These are phyloP conservation scores for Magallana ariakensis DNA, from an alignment of 1,140 invertebrate genomes.

Conservation along the genomic window DNA sequence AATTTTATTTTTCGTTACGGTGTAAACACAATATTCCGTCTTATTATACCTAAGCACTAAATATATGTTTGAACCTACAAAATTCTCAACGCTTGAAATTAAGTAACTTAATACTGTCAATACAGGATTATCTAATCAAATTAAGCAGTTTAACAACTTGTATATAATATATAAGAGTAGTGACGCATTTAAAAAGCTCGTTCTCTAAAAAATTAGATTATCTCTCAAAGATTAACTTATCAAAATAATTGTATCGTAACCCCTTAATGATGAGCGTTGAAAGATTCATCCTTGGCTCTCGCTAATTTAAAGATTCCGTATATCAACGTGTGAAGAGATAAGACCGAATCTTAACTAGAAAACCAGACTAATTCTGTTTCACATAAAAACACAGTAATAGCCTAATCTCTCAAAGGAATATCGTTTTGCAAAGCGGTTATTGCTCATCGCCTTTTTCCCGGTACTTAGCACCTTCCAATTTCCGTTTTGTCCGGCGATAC, in stretches of 20 bases:
- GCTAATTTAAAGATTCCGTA: constrained; percentile 1
- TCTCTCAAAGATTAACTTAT: constrained; percentile 5
- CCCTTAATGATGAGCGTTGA: not conserved
- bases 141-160: too few relatives aligned
- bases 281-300: not conserved
- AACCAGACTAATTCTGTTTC: not conserved
- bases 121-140: too few relatives aligned
- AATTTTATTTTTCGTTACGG: too few relatives aligned
- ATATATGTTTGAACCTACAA: too few relatives aligned
- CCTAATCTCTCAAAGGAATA: not conserved
- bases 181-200: not conserved
- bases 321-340: not conserved
- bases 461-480: not conserved
- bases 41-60: too few relatives aligned
- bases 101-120: too few relatives aligned
- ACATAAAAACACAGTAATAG: constrained; percentile 3
- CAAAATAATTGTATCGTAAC: not conserved
- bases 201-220: not conserved
- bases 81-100: too few relatives aligned
- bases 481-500: not conserved
- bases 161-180: not conserved
- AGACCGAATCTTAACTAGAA: not conserved
- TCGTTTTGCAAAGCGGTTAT: not conserved
- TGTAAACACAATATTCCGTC: too few relatives aligned
- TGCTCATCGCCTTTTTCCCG: not conserved